A percentile compares a stretch with the other conserved stretches of the same genome.
These are phyloP conservation scores for Contarinia nasturtii DNA, from an alignment of 1,140 invertebrate species.

Conservation along the genomic window DNA sequence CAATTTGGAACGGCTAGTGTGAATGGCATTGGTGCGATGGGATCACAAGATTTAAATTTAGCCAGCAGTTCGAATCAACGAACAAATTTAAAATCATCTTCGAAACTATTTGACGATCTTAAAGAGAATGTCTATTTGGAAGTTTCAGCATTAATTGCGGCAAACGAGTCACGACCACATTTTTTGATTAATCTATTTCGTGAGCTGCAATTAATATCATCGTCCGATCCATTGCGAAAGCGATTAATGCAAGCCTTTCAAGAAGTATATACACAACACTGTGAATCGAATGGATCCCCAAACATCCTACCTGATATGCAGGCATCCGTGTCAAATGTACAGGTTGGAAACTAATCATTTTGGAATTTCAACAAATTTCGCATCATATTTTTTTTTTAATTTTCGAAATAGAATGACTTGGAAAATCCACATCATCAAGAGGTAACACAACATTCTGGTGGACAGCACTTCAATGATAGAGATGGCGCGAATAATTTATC, in stretches of 20 bases:
- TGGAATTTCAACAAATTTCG: too few relatives aligned
- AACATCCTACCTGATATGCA: background rate
- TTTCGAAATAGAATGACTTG: background rate
- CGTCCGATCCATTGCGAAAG: slow-evolving; percentile 40
- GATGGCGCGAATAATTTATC: too few relatives aligned
- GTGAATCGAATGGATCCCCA: background rate
- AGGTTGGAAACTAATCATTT: background rate
- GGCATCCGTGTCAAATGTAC: background rate
- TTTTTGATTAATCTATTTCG: slow-evolving; percentile 43
- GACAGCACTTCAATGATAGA: too few relatives aligned
- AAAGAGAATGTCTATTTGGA: slow-evolving; percentile 48
- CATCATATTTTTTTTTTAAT: too few relatives aligned
- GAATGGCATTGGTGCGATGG: background rate
- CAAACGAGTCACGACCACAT: slow-evolving; percentile 44
- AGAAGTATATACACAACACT: slow-evolving; percentile 14
- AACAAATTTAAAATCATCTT: slow-evolving; percentile 24
- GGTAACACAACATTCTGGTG: too few relatives aligned
- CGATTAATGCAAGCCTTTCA: slow-evolving; percentile 38
- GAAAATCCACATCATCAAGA: too few relatives aligned
- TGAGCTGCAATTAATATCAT: slow-evolving; percentile 37
- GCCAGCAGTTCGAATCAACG: background rate
- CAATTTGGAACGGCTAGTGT: background rate
- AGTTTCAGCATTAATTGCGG: slow-evolving; percentile 44
- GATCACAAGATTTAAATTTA: slow-evolving; percentile 1
- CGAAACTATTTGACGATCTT: slow-evolving; percentile 40